These are phyloP conservation scores for Gallinago jamesoni DNA, from an alignment of 2,113 vertebrate species.

Conservation along the genomic window DNA sequence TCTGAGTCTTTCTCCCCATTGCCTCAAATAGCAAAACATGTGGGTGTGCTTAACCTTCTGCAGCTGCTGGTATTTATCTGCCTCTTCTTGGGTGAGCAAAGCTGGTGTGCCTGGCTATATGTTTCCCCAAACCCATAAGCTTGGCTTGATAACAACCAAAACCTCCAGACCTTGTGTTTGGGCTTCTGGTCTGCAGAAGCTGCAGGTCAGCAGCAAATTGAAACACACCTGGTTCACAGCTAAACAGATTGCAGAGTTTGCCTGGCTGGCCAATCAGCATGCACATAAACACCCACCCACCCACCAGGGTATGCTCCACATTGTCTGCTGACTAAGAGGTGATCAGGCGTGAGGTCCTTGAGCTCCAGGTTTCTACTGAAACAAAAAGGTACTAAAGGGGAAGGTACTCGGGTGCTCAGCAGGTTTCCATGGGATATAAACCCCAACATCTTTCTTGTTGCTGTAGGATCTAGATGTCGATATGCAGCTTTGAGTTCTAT, in stretches of 20 bases:
- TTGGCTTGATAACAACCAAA: neutral
- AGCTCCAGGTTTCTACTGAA: neutral
- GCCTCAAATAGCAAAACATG: neutral
- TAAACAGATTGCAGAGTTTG: neutral
- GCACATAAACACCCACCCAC: neutral
- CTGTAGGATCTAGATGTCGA: neutral
- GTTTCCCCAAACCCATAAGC: neutral
- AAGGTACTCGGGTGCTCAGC: neutral
- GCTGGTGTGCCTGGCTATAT: too few relatives aligned
- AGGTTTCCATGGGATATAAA: fast-evolving
- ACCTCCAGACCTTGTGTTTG: neutral
- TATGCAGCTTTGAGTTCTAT: neutral
- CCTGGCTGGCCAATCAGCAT: neutral
- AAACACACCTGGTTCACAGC: neutral
- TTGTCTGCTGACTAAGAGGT: neutral
- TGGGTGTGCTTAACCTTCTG: neutral
- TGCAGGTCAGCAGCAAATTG: neutral
- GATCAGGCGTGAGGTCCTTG: fast-evolving
- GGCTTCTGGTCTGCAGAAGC: neutral
- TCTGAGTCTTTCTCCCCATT: neutral
- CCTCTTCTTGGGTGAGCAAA: neutral
- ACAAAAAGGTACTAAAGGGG: neutral
- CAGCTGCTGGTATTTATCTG: neutral
- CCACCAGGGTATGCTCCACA: fast-evolving
- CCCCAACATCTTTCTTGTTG: fast-evolving